These are phyloP conservation scores for Guaruba guarouba DNA, from an alignment of 2,113 vertebrate genomes.

Conservation along the genomic window DNA sequence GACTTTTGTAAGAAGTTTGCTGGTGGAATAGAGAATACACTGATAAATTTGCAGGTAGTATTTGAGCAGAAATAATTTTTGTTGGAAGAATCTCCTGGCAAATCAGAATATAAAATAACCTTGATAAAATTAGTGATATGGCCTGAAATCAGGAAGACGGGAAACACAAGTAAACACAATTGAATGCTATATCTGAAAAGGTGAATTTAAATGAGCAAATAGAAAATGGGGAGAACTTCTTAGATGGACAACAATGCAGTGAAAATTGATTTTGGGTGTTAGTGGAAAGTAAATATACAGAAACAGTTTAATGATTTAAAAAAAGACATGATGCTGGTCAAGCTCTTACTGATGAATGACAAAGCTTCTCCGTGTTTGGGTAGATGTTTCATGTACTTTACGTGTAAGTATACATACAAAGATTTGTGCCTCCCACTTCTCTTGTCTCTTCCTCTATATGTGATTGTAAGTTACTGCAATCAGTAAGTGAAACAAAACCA, in stretches of 20 bases:
- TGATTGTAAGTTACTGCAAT: not conserved
- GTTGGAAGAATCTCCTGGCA: not conserved
- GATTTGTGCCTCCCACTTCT: not conserved
- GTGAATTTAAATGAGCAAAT: not conserved
- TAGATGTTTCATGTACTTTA: not conserved
- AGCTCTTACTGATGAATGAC: not conserved
- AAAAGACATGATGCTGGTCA: not conserved
- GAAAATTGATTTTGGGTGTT: not conserved
- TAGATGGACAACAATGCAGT: not conserved
- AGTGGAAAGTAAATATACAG: not conserved
- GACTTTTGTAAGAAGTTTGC: not conserved
- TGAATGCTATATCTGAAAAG: not conserved
- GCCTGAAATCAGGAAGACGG: not conserved
- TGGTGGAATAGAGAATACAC: not conserved
- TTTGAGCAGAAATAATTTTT: not conserved
- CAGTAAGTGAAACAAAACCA: not conserved
- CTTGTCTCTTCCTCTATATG: rapidly evolving
- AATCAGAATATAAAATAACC: not conserved
- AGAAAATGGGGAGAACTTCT: not conserved
- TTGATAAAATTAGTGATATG: not conserved
- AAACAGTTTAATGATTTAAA: not conserved
- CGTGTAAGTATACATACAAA: not conserved
- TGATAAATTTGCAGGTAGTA: not conserved
- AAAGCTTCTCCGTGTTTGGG: not conserved
- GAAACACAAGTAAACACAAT: not conserved